Evolutionary conservation across 2,113 vertebrate species (phyloP), one percentile per base, ranked within the genome.

Genomic region (Atractosteus spatula): DNA sequence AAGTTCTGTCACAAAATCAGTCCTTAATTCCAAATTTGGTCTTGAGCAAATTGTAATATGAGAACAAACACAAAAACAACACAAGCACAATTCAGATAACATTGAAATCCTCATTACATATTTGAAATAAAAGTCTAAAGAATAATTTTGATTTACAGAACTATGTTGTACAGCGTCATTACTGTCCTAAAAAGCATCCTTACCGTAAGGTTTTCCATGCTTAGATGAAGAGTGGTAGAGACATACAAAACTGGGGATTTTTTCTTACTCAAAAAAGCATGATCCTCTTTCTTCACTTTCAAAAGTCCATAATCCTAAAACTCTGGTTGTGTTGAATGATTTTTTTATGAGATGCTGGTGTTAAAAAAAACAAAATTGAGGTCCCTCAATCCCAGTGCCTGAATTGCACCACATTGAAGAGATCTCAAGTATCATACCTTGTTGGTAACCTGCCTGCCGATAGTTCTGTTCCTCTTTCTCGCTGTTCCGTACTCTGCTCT

Each of bases 191-290:
- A 29, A 29, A 29, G 17, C n/a, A 10, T 62, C 57, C 72, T 73
- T 57, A 73, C 72, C 72, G 72, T 73, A 14, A 73, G 41, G 17
- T 73, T 68, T 44, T 73, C 65, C 66, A 73, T 68, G 65, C 54
- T 62, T n/a, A 68, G 14, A 5, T 13, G 12, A 12, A 4, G 44
- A 54, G 17, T 8, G 14, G 29, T 16, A 8, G 56, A 62, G 44
- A 12, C 4, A 41, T 16, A 17, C 3, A 3, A 59, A 17, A 41
- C 12, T 11, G 47, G 13, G 8, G 55, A 42, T 3, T 41, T 41
- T 43, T n/a, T n/a, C 4, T 54, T n/a, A 66, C 43, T 72, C 5
- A 14, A 4, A 29, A 16, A 13, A 29, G 17, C 17, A 12, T 12
- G 8, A 59, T 43, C 41, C 29, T 51, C 29, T 51, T 51, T 51